These are phyloP conservation scores for Grus americana DNA, from an alignment of 2,113 vertebrate species.

Conservation along the genomic window DNA sequence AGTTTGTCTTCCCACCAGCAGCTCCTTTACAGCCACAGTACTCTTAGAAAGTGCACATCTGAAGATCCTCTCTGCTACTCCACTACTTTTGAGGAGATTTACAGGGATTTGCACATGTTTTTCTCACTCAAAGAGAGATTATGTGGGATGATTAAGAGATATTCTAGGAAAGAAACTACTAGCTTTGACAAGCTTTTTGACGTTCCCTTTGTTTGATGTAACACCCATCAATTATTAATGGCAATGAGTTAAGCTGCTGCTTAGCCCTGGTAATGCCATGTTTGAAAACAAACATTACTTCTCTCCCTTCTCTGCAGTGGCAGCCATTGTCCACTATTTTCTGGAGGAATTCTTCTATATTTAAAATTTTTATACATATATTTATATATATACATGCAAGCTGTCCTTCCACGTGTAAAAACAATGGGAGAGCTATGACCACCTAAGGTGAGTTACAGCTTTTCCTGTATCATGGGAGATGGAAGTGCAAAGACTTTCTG, in stretches of 20 bases:
- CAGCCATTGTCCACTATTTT: not conserved
- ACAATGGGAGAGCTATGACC: not conserved
- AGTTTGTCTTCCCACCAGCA: not conserved
- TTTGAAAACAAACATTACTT: not conserved
- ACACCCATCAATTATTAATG: not conserved
- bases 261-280: not conserved
- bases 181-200: not conserved
- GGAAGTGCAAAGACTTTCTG: not conserved
- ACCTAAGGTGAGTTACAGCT: not conserved
- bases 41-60: not conserved
- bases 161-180: not conserved
- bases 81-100: constrained; percentile 22
- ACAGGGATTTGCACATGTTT: constrained; percentile 25
- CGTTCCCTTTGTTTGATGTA: not conserved
- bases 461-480: not conserved
- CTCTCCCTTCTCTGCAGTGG: not conserved
- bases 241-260: not conserved
- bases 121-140: constrained; percentile 13
- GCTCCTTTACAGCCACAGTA: not conserved
- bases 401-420: not conserved
- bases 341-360: not conserved
- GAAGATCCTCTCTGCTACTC: not conserved
- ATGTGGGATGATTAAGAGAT: constrained; percentile 30
- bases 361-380: not conserved
- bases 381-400: not conserved